A percentile compares a stretch with the other conserved stretches of the same genome.
Evolutionary conservation across 2,888 invertebrate species (phyloP).

Genomic region (Vanessa cardui): DNA sequence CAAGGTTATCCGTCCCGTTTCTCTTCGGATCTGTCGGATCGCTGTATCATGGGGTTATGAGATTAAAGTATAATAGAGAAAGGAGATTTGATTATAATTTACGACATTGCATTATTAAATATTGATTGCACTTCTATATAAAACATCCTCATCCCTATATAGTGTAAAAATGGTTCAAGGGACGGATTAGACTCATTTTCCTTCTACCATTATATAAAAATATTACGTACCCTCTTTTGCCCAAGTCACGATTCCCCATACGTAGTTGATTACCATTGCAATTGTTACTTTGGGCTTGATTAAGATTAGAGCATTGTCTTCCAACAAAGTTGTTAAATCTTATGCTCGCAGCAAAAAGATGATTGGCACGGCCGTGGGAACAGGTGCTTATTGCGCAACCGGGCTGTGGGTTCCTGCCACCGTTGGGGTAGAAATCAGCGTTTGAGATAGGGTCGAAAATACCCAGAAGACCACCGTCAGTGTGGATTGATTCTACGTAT

Average conservation of each 20-base stretch:
- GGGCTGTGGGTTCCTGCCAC: conserved; percentile 50
- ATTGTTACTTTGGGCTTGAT: conserved; percentile 37
- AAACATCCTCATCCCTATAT: too few relatives aligned
- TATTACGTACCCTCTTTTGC: conserved; percentile 15
- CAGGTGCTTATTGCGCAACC: conserved; percentile 49
- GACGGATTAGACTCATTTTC: too few relatives aligned
- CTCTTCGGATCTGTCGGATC: too few relatives aligned
- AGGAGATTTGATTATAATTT: too few relatives aligned
- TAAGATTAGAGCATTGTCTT: conserved; percentile 42
- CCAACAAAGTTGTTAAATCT: conserved; percentile 47
- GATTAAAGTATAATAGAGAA: too few relatives aligned
- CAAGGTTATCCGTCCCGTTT: too few relatives aligned
- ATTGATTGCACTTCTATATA: too few relatives aligned
- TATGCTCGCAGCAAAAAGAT: conserved; percentile 48
- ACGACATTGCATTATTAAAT: too few relatives aligned
- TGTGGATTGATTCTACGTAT: conserved; percentile 58
- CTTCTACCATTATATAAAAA: too few relatives aligned
- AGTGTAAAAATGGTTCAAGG: too few relatives aligned
- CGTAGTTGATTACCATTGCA: conserved; percentile 32
- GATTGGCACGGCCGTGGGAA: conserved; percentile 47
- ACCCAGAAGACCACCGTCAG: conserved; percentile 53
- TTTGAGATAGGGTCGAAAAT: conserved; percentile 50
- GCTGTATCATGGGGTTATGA: too few relatives aligned
- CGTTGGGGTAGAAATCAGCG: conserved; percentile 57
- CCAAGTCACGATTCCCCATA: conserved; percentile 38